Percentiles rank a stretch among this genome's conserved stretches.
phyloP scores from a whole-genome alignment of 1,140 invertebrate genomes.

The Cotesia typhae region DNA sequence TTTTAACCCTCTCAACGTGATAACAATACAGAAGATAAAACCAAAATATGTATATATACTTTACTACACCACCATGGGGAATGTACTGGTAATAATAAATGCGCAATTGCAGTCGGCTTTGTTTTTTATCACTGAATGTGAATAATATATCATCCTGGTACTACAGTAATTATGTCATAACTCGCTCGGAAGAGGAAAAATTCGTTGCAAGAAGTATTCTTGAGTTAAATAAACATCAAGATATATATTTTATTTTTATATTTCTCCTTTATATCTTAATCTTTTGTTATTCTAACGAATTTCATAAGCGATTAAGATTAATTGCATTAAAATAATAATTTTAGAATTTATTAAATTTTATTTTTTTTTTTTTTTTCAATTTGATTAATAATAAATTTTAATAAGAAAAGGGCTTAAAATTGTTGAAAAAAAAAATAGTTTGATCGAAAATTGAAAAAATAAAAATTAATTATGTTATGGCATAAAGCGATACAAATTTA shows the following conservation, averaged over 20 bases:
- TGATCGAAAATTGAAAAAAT: no score
- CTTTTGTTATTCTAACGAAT: no score
- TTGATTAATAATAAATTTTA: no score
- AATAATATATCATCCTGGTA: conserved; percentile 11
- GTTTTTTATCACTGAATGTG: background rate
- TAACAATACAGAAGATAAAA: background rate
- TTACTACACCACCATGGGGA: background rate
- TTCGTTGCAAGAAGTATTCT: background rate
- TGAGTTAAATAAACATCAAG: background rate
- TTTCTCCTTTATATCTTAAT: no score
- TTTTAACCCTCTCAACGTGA: background rate
- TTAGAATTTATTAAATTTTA: no score
- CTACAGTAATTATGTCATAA: conserved; percentile 18
- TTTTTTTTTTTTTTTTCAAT: no score
- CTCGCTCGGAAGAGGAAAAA: background rate
- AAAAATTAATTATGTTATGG: no score
- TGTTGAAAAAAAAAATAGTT: no score
- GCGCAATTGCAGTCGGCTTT: background rate
- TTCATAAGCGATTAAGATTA: no score
- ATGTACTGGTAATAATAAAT: conserved; percentile 15
- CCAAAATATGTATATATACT: background rate
- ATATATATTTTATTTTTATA: background rate
- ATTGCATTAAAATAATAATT: no score
- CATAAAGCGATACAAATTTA: no score
- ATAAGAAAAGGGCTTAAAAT: no score